These are phyloP conservation scores for Piezodorus guildinii DNA, from an alignment of 1,140 invertebrate genomes.

Conservation along the genomic window DNA sequence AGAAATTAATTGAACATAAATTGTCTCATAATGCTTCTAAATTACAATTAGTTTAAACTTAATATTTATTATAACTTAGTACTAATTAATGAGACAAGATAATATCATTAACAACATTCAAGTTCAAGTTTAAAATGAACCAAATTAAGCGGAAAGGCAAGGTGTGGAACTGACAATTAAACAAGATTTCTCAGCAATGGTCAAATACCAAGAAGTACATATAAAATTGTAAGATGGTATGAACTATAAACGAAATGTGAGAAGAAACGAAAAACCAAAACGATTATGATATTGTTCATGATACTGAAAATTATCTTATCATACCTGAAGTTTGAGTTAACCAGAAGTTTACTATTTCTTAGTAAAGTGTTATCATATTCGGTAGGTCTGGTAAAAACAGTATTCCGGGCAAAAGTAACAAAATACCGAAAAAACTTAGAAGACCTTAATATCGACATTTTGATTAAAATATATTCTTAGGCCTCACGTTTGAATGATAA, in stretches of 20 bases:
- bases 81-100: too few species aligned
- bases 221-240: not conserved
- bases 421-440: conserved; percentile 57
- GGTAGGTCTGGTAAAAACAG: conserved; percentile 45
- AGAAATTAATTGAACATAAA: too few species aligned
- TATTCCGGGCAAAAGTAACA: conserved; percentile 50
- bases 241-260: not conserved
- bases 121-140: too few species aligned
- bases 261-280: conserved; percentile 2
- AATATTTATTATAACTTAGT: too few species aligned
- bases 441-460: conserved; percentile 44
- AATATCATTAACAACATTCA: too few species aligned
- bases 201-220: not conserved
- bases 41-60: too few species aligned
- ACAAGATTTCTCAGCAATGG: too few species aligned
- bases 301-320: not conserved
- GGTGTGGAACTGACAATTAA: too few species aligned
- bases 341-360: conserved; percentile 36
- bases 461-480: too few species aligned
- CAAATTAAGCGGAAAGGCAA: too few species aligned
- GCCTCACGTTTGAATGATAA: too few species aligned
- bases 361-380: conserved; percentile 39
- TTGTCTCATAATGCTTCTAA: too few species aligned
- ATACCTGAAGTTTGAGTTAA: conserved; percentile 38
- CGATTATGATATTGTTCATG: not conserved